Conservation (phyloP, 2,797 vertebrate species). For the Sylvilagus floridanus region DNA sequence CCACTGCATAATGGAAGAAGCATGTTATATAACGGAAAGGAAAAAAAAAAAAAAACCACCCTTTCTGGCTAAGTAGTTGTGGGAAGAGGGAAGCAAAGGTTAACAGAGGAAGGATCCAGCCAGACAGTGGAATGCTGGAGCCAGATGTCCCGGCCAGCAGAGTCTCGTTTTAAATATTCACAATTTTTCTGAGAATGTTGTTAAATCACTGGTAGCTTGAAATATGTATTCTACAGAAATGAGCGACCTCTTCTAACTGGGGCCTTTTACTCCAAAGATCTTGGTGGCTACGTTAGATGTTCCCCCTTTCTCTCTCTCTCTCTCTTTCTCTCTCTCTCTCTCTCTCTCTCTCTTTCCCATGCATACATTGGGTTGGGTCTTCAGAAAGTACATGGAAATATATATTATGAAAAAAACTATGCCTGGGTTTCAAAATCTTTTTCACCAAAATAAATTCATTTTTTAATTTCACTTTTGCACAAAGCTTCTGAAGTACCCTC, state of each 20-base stretch:
- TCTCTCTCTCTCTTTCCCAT: neutral
- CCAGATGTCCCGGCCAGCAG: neutral
- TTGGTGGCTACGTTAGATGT: neutral
- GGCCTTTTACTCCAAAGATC: neutral
- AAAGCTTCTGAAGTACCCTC: too few species aligned
- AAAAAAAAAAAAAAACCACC: constrained; percentile 46
- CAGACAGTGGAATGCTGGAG: neutral
- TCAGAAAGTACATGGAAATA: too few species aligned
- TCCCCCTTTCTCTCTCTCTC: neutral
- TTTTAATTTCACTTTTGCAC: too few species aligned
- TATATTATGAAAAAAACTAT: too few species aligned
- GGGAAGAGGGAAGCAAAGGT: constrained; percentile 5
- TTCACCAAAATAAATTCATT: too few species aligned
- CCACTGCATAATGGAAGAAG: neutral
- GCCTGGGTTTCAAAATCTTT: too few species aligned
- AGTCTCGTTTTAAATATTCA: neutral
- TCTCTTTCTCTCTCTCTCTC: too few species aligned
- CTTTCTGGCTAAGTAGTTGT: neutral
- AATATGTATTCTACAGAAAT: constrained; percentile 6
- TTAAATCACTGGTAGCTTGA: neutral
- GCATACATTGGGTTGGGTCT: too few species aligned
- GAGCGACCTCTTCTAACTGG: neutral
- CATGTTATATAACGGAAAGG: neutral
- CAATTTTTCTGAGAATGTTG: neutral
- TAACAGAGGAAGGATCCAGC: neutral